phyloP scores from a whole-genome alignment of 2,888 invertebrate genomes.

The Sarcophaga subvicina region DNA sequence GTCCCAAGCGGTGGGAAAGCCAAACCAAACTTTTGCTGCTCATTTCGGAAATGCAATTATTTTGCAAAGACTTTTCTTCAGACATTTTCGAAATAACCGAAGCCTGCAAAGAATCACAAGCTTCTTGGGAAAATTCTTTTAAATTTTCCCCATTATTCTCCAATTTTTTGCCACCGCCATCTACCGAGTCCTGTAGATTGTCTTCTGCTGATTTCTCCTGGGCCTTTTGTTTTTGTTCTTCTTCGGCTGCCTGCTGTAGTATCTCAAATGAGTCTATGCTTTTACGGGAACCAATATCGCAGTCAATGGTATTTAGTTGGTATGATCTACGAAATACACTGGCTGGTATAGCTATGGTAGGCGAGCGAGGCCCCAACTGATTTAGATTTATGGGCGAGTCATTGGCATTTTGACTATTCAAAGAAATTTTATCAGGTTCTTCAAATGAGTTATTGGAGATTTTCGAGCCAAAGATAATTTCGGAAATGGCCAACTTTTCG shows the following conservation, averaged over 20 bases:
- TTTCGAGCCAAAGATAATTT: constrained; percentile 82
- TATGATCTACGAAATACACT: constrained; percentile 79
- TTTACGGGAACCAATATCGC: constrained; percentile 85
- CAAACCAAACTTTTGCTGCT: constrained; percentile 94
- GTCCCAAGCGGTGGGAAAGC: constrained; percentile 96
- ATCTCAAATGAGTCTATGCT: constrained; percentile 82
- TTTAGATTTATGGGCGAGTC: constrained; percentile 65
- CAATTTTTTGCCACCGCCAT: neutral
- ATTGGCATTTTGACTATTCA: constrained; percentile 75
- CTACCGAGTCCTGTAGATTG: constrained; percentile 2
- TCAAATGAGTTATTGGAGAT: constrained; percentile 77
- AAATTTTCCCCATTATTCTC: constrained; percentile 3
- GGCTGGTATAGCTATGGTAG: constrained; percentile 88
- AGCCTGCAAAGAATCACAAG: constrained; percentile 78
- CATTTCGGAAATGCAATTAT: constrained; percentile 90
- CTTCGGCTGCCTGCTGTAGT: constrained; percentile 74
- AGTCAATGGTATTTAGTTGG: constrained; percentile 84
- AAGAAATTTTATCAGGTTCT: constrained; percentile 78
- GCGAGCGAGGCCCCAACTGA: constrained; percentile 83
- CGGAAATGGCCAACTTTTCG: constrained; percentile 82
- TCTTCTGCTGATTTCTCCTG: neutral
- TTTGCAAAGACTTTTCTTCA: constrained; percentile 79
- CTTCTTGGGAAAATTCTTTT: constrained; percentile 67
- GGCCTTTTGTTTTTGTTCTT: constrained; percentile 64
- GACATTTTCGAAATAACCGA: constrained; percentile 80